Evolutionary conservation across 2,888 invertebrate genomes (phyloP), one percentile per base, ranked within the genome.

Genomic region (Heliconius aoede): DNA sequence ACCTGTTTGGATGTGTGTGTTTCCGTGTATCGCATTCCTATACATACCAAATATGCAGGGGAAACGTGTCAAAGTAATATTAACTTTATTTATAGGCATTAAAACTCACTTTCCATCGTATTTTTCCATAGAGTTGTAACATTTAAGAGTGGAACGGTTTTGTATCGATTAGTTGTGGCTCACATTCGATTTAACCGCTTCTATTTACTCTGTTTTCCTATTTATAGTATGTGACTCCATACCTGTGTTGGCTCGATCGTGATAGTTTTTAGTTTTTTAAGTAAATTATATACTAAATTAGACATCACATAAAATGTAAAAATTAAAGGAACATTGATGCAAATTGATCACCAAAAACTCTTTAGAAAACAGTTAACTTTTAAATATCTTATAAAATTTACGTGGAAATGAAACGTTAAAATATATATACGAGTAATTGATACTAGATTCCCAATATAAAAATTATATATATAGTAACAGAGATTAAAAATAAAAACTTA

Each of bases 171-270:
- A 91, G 92, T 89, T 87, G 92, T 86, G 86, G 88, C 88, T 88
- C 88, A 85, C 86, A 88, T 90, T 87, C 91, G 89, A 94, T 93
- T 93, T 92, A 92, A 91, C 89, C 88, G 89, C 86, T 89, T 90
- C 91, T 93, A 93, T 94, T 94, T 94, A 92, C 90, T 91, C 91
- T 92, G 89, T 89, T 93, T 93, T 93, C 92, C 93, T 93, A 94
- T 94, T 94, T 94, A 94, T 94, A 94, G 86, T 90, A 90, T 90
- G 89, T 85, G 84, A 86, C 88, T 90, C 86, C 87, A 90, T 92
- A 93, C 93, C 92, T 94, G 91, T 86, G 84, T 82, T 85, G 85
- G 82, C 80, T 84, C 82, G 83, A 77, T 65, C 85, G 83, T 87
- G 83, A 86, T 84, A 80, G 82, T 79, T 60, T 60, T 72, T 60